phyloP scores from a whole-genome alignment of 2,797 vertebrate genomes.

The Champsocephalus esox region DNA sequence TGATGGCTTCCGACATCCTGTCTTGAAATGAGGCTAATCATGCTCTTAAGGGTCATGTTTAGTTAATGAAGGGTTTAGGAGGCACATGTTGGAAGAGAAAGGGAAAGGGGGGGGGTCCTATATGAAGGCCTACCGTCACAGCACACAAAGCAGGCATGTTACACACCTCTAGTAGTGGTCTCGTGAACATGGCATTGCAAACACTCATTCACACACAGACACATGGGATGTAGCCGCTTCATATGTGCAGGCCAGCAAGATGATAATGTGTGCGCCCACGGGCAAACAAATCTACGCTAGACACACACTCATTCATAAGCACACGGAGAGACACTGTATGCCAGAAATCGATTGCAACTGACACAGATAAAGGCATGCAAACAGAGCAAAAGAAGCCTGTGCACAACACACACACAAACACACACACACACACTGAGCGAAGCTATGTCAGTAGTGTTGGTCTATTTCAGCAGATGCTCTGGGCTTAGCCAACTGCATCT shows the following conservation, averaged over 20 bases:
- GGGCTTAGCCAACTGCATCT: conserved; percentile 69
- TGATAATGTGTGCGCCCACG: conserved; percentile 44
- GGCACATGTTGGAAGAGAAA: conserved; percentile 64
- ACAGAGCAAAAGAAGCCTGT: conserved; percentile 28
- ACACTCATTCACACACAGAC: conserved; percentile 43
- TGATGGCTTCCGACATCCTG: conserved; percentile 99
- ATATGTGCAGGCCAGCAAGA: conserved; percentile 47
- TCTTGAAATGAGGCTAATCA: conserved; percentile 94
- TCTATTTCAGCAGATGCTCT: conserved; percentile 71
- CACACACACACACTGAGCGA: neutral
- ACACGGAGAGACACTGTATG: conserved; percentile 38
- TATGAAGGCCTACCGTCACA: conserved; percentile 74
- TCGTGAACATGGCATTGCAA: conserved; percentile 52
- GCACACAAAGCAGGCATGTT: conserved; percentile 62
- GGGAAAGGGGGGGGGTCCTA: conserved; percentile 46
- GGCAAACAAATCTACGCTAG: conserved; percentile 47
- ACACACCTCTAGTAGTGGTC: conserved; percentile 82
- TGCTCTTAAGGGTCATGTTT: conserved; percentile 96
- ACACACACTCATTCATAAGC: conserved; percentile 69
- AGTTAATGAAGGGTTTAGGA: conserved; percentile 91
- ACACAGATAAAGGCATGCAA: conserved; percentile 51
- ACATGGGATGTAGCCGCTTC: conserved; percentile 23
- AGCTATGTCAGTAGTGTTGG: conserved; percentile 41
- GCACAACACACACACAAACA: conserved; percentile 15
- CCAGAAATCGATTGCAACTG: conserved; percentile 41